Evolutionary conservation across 2,888 invertebrate species (phyloP), one percentile per base, ranked within the genome.

Genomic region (Pseudeuparius sepicola): DNA sequence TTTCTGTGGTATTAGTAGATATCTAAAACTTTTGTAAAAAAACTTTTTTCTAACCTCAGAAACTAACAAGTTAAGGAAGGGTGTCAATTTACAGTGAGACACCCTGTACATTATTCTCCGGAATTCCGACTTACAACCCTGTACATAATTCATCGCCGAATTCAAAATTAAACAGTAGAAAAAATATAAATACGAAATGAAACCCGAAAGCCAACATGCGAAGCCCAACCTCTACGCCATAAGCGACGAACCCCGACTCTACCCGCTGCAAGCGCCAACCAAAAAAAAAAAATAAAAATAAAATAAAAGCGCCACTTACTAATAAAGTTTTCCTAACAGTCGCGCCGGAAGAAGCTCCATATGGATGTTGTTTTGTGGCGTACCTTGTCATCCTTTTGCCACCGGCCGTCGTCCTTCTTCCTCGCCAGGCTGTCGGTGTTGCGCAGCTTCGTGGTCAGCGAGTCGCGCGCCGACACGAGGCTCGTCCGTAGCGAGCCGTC

Each of bases 331-430:
- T n/a, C 55, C 52, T 64, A 61, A 52, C 70, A 68, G 66, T 64
- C 61, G 57, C 60, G 62, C 70, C 74, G 69, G 66, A 72, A 67
- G 70, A 71, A 70, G 64, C 62, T 69, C 78, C 78, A 79, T 70
- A 77, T 75, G 63, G 71, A 70, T 34, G 49, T 49, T 61, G 72
- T 70, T 65, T 71, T 73, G 62, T 70, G 63, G 60, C 81, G 80
- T 76, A 81, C 80, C 80, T 81, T 80, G 48, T 55, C 54, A 38
- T 41, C 47, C 38, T 45, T 45, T 23, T 40, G 41, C 11, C 11
- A 4, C 24, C 48, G 40, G 16, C 43, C 18, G 37, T 49, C 44
- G 14, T 46, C 41, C 47, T 57, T 59, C 45, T 56, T 47, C 51
- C 46, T 64, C 42, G 66, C 64, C 40, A 69, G 52, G 15, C 68